phyloP scores from a whole-genome alignment of 2,113 vertebrate genomes.

The Gymnobelideus leadbeateri region DNA sequence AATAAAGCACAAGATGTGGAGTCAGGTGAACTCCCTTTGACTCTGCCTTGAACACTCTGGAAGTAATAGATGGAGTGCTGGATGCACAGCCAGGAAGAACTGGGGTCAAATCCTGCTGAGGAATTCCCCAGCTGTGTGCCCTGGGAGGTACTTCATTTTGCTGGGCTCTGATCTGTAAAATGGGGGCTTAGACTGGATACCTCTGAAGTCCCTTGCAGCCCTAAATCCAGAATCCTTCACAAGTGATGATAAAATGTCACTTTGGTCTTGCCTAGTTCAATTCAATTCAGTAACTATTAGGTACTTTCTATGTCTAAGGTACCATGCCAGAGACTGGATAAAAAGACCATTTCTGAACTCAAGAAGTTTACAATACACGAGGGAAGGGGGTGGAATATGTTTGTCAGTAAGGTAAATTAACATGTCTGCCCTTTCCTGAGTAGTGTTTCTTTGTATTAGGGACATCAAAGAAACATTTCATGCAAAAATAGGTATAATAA shows the following conservation, averaged over 20 bases:
- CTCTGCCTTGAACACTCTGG: no score
- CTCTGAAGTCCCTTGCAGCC: no score
- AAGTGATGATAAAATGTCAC: background rate
- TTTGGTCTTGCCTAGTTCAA: background rate
- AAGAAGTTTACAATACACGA: background rate
- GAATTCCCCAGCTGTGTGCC: background rate
- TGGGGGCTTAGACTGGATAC: no score
- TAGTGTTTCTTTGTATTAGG: no score
- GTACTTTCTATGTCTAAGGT: background rate
- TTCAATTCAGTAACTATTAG: no score
- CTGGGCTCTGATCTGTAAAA: no score
- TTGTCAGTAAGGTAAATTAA: background rate
- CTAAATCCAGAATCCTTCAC: background rate
- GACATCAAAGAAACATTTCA: background rate
- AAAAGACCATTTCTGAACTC: background rate
- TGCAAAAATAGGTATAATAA: background rate
- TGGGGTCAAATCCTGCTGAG: no score
- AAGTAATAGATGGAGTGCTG: no score
- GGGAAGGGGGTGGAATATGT: background rate
- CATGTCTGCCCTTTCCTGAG: background rate
- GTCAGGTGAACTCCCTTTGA: no score
- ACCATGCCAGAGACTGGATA: background rate
- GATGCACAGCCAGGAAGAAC: no score
- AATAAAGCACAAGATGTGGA: no score
- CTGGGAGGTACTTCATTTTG: background rate